These are phyloP conservation scores for Condylostylus longicornis DNA, from an alignment of 1,140 invertebrate species.

Conservation along the genomic window DNA sequence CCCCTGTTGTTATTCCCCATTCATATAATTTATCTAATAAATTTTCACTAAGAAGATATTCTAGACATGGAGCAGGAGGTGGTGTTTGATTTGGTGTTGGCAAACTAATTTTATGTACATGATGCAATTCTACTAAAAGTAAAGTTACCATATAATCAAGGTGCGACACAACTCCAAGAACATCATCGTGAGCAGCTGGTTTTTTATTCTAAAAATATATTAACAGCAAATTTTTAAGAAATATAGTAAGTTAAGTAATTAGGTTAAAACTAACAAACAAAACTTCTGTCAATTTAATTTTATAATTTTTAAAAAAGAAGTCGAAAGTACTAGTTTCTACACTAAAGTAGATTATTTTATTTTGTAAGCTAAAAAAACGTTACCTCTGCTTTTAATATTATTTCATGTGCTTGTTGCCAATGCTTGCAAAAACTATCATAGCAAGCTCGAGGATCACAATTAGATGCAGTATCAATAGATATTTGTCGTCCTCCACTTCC, in stretches of 20 bases:
- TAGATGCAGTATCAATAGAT: conserved; percentile 32
- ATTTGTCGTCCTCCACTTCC: conserved; percentile 15
- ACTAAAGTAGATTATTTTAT: not conserved
- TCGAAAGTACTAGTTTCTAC: not conserved
- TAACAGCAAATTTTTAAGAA: conserved; percentile 1
- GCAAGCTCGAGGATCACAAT: conserved; percentile 62
- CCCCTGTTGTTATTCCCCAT: conserved; percentile 59
- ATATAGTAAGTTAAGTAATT: not conserved
- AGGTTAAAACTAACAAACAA: not conserved
- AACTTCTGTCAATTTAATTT: not conserved
- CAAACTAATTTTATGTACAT: conserved; percentile 31
- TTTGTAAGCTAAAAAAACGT: conserved; percentile 3
- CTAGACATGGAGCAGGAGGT: conserved; percentile 51
- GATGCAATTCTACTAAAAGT: conserved; percentile 62
- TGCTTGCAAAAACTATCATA: conserved; percentile 88
- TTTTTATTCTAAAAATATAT: conserved; percentile 30
- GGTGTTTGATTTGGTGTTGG: conserved; percentile 28
- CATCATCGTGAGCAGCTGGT: conserved; percentile 57
- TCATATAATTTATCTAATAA: conserved; percentile 60
- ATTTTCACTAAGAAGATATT: conserved; percentile 62
- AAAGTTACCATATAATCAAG: conserved; percentile 82
- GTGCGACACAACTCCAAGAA: conserved; percentile 79
- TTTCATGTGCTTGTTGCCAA: conserved; percentile 80
- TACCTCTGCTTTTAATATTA: conserved; percentile 56
- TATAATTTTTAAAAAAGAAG: not conserved